Evolutionary conservation across 2,888 invertebrate species (phyloP).

Genomic region (Exocentrus adspersus): DNA sequence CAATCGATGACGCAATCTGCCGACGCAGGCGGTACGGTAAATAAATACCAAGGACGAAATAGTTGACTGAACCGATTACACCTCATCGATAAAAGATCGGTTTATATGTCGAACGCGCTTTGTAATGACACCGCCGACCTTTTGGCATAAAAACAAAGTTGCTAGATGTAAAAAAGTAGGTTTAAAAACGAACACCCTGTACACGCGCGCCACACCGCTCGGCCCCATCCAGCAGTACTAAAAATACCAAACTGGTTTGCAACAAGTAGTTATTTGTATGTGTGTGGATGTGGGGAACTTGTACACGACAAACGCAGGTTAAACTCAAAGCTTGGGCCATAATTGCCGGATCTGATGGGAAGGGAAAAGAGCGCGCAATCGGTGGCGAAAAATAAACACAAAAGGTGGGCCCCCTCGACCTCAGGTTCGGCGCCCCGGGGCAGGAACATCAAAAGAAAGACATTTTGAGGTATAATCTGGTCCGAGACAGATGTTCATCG

Average conservation of each 20-base stretch:
- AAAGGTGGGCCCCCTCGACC: neutral
- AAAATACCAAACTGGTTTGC: conserved; percentile 23
- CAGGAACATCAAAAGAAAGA: conserved; percentile 17
- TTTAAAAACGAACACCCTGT: neutral
- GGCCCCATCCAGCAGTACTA: conserved; percentile 11
- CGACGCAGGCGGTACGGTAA: conserved; percentile 1
- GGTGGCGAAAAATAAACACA: conserved; percentile 13
- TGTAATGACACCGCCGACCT: neutral
- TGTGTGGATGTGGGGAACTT: no score
- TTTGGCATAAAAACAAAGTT: no score
- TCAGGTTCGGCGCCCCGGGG: neutral
- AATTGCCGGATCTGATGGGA: no score
- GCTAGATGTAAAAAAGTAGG: no score
- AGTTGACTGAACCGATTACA: conserved; percentile 1
- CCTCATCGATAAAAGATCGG: neutral
- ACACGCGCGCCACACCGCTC: neutral
- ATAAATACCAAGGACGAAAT: conserved; percentile 3
- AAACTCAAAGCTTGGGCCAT: neutral
- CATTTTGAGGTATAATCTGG: conserved; percentile 15
- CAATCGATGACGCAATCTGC: neutral
- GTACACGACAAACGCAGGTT: conserved; percentile 19
- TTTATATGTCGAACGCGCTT: neutral
- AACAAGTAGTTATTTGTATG: conserved; percentile 19
- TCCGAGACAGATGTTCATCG: conserved; percentile 6
- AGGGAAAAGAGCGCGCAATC: no score